Conservation (phyloP, 1,140 invertebrate species). For the Neelides sp. region DNA sequence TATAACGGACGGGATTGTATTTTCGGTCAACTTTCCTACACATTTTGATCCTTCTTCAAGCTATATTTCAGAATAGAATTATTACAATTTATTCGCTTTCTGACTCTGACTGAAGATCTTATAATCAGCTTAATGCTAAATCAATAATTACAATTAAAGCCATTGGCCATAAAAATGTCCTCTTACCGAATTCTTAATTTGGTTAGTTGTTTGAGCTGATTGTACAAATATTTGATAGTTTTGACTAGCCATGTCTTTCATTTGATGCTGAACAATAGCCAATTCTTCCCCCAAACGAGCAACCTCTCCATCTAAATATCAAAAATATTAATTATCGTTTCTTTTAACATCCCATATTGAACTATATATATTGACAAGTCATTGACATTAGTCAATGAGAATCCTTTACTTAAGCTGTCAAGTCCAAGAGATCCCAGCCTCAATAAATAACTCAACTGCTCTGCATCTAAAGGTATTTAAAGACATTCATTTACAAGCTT, state of each 20-base stretch:
- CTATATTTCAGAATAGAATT: conserved; percentile 11
- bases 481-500: neutral
- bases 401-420: conserved; percentile 24
- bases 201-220: conserved; percentile 29
- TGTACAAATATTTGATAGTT: conserved; percentile 31
- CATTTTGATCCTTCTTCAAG: conserved; percentile 16
- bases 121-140: neutral
- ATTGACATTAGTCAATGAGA: neutral
- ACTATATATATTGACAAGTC: neutral
- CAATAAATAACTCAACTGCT: conserved; percentile 19
- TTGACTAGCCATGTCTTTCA: conserved; percentile 30
- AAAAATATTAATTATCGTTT: neutral
- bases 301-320: conserved; percentile 26
- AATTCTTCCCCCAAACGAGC: conserved; percentile 27
- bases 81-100: neutral
- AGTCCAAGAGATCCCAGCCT: conserved; percentile 22
- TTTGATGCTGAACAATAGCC: conserved; percentile 30
- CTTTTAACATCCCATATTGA: neutral
- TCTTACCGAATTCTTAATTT: conserved; percentile 28
- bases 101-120: neutral
- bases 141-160: conserved; percentile 1
- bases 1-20: conserved; percentile 23
- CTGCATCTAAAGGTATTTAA: conserved; percentile 14
- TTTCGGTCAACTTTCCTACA: conserved; percentile 15
- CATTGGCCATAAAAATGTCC: neutral